phyloP scores from a whole-genome alignment of 2,113 vertebrate species.

The Fregata magnificens region DNA sequence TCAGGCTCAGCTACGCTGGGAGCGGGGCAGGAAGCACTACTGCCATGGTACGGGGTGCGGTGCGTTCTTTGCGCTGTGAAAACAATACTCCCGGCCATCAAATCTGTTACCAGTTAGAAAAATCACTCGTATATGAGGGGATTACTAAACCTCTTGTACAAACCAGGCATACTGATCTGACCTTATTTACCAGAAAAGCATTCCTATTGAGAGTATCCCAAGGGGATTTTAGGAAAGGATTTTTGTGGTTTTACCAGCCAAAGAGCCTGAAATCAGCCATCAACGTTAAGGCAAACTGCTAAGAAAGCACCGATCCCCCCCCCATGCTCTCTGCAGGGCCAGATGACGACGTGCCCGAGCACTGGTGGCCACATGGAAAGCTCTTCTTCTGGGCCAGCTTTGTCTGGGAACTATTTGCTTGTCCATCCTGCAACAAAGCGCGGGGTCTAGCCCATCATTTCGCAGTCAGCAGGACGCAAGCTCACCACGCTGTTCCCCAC shows the following conservation, averaged over 20 bases:
- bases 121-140: rapidly evolving
- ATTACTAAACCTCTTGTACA: not conserved
- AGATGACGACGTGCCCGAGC: not conserved
- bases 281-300: not conserved
- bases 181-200: not conserved
- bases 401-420: not conserved
- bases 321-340: not conserved
- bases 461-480: not conserved
- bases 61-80: not conserved
- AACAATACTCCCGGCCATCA: not conserved
- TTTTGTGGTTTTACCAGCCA: not conserved
- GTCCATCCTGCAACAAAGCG: not conserved
- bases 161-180: not conserved
- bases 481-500: not conserved
- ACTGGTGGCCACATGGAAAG: not conserved
- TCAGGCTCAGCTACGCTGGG: not conserved
- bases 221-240: not conserved
- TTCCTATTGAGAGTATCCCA: not conserved
- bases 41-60: rapidly evolving
- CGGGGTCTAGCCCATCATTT: rapidly evolving
- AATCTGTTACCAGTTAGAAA: not conserved
- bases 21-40: not conserved
- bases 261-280: not conserved
- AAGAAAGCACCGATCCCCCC: not conserved
- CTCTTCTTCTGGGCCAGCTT: not conserved